phyloP scores from a whole-genome alignment of 2,113 vertebrate genomes.

The Telmatochromis brachygnathus region DNA sequence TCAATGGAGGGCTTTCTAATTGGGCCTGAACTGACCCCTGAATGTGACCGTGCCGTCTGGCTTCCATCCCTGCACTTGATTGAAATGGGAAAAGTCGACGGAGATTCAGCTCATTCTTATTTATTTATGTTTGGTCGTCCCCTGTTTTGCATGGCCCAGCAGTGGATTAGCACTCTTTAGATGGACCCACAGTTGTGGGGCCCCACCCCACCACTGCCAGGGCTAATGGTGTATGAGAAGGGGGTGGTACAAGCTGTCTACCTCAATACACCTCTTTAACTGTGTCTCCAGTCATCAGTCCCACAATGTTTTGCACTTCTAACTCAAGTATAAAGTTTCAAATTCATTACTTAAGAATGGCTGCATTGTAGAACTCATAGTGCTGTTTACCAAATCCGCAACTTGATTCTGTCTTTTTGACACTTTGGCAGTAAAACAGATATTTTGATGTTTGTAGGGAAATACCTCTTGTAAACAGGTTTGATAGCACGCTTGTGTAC shows the following conservation, averaged over 20 bases:
- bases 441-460: not conserved
- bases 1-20: conserved; percentile 53
- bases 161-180: conserved; percentile 56
- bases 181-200: conserved; percentile 24
- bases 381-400: not conserved
- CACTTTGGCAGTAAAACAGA: not conserved
- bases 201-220: conserved; percentile 16
- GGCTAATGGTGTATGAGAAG: conserved; percentile 40
- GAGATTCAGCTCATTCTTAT: conserved; percentile 51
- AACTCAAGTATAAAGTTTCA: not conserved
- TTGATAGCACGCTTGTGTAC: conserved; percentile 33
- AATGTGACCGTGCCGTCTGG: conserved; percentile 52
- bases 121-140: conserved; percentile 59
- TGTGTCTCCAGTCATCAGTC: not conserved
- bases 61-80: conserved; percentile 58
- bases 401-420: not conserved
- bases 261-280: conserved; percentile 26
- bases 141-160: conserved; percentile 32
- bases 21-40: conserved; percentile 57
- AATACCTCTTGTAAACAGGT: conserved; percentile 16
- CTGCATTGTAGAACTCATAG: not conserved
- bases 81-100: conserved; percentile 53
- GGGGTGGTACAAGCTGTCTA: conserved; percentile 27
- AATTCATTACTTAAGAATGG: not conserved
- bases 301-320: not conserved